Percentiles rank a stretch among this genome's conserved stretches.
Evolutionary conservation across 2,888 invertebrate genomes (phyloP).

Genomic region (Octonoba sinensis): DNA sequence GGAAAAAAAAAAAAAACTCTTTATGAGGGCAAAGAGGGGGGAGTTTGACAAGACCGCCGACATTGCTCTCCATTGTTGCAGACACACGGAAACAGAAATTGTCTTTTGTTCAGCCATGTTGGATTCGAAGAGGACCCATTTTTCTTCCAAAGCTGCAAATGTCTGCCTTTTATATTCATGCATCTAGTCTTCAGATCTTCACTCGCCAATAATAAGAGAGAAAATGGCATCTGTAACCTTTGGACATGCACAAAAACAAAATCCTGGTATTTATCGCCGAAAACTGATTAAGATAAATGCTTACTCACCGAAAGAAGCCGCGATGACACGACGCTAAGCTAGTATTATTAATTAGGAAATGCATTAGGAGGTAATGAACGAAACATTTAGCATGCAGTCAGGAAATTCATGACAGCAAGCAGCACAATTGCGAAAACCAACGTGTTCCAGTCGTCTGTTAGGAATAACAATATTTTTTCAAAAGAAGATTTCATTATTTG

Average conservation of each 20-base stretch:
- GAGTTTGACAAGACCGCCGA: slow-evolving; percentile 58
- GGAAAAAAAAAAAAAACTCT: slow-evolving; percentile 11
- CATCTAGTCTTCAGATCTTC: slow-evolving; percentile 7
- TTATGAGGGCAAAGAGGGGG: slow-evolving; percentile 5
- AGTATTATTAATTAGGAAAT: too few species aligned
- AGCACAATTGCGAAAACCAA: too few species aligned
- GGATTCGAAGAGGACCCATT: slow-evolving; percentile 40
- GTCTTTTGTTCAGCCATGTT: slow-evolving; percentile 52
- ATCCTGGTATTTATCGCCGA: slow-evolving; percentile 1
- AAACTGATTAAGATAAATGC: too few species aligned
- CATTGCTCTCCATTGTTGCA: slow-evolving; percentile 53
- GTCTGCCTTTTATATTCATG: slow-evolving; percentile 25
- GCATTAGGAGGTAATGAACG: too few species aligned
- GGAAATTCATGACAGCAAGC: too few species aligned
- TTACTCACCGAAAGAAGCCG: neutral
- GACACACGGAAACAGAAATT: slow-evolving; percentile 53
- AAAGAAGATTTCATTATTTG: too few species aligned
- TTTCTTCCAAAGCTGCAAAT: slow-evolving; percentile 24
- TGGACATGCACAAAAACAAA: neutral
- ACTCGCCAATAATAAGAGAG: slow-evolving; percentile 6
- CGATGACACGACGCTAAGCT: neutral
- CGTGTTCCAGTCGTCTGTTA: too few species aligned
- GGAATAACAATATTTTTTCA: too few species aligned
- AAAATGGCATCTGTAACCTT: slow-evolving; percentile 6
- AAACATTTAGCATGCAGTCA: too few species aligned